phyloP scores from a whole-genome alignment of 2,797 vertebrate genomes.

The Benthosema pterotum region DNA sequence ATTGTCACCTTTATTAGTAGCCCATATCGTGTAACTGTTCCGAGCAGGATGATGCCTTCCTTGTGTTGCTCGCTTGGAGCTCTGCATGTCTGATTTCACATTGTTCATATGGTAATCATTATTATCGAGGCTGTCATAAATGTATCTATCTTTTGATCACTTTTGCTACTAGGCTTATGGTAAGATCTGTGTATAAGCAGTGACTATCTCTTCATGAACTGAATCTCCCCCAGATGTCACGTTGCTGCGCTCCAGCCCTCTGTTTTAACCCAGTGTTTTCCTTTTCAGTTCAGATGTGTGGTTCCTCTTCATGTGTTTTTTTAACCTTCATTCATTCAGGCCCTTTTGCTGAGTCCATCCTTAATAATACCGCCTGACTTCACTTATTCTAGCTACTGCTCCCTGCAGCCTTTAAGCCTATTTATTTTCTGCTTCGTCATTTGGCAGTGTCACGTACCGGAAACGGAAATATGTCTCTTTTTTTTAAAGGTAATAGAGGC shows the following conservation, averaged over 20 bases:
- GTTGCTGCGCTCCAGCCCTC: conserved; percentile 21
- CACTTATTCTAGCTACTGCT: conserved; percentile 41
- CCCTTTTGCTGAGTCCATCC: conserved; percentile 61
- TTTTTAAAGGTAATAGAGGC: no score
- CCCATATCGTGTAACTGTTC: conserved; percentile 35
- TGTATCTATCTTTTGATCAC: conserved; percentile 1
- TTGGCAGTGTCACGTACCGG: background rate
- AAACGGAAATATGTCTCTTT: no score
- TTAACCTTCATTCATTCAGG: conserved; percentile 46
- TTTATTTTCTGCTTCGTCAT: no score
- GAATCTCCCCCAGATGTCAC: background rate
- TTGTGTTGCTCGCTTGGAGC: conserved; percentile 52
- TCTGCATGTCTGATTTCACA: conserved; percentile 34
- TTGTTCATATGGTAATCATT: background rate
- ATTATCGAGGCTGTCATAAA: no score
- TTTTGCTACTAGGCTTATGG: no score
- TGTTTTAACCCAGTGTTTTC: conserved; percentile 45
- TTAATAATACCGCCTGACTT: conserved; percentile 39
- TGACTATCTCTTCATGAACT: no score
- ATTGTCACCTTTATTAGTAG: conserved; percentile 17
- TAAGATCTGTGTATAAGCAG: no score
- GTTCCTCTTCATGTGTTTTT: conserved; percentile 33
- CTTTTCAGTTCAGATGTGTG: conserved; percentile 45
- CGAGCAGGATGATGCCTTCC: conserved; percentile 17
- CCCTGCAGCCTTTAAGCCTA: no score